Conservation (phyloP, 1,140 invertebrate genomes). For the Micrasema longulum region DNA sequence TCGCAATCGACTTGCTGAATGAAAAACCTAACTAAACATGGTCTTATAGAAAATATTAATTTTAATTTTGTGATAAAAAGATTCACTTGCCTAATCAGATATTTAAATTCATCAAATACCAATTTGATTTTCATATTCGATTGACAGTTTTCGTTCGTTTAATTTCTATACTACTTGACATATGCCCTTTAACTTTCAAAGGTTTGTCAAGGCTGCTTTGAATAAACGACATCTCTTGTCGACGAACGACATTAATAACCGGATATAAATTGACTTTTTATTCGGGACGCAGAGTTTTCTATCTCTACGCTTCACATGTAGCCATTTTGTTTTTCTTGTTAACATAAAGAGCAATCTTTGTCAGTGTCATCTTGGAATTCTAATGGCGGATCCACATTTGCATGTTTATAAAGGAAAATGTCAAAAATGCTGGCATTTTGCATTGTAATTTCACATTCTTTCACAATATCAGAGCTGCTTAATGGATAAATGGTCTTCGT, state of each 20-base stretch:
- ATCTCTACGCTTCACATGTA: conserved; percentile 21
- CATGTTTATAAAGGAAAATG: conserved; percentile 28
- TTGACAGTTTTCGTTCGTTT: no score
- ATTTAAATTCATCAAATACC: no score
- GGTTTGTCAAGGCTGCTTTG: not conserved
- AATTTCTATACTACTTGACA: no score
- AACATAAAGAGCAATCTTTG: conserved; percentile 34
- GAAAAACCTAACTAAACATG: no score
- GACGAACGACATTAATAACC: conserved; percentile 43
- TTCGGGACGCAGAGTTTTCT: conserved; percentile 10
- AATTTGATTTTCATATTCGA: no score
- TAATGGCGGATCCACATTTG: conserved; percentile 17
- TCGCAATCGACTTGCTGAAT: no score
- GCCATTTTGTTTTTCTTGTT: conserved; percentile 38
- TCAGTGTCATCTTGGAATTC: conserved; percentile 26
- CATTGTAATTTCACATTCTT: no score
- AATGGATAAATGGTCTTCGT: no score
- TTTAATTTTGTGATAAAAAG: no score
- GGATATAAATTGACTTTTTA: conserved; percentile 46
- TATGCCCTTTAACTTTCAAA: not conserved
- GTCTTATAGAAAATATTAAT: no score
- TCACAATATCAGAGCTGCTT: no score
- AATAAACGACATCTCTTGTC: conserved; percentile 43
- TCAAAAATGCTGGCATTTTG: not conserved
- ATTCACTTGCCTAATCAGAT: no score